Evolutionary conservation across 2,888 invertebrate genomes (phyloP).

Genomic region (Pristionchus entomophagus): DNA sequence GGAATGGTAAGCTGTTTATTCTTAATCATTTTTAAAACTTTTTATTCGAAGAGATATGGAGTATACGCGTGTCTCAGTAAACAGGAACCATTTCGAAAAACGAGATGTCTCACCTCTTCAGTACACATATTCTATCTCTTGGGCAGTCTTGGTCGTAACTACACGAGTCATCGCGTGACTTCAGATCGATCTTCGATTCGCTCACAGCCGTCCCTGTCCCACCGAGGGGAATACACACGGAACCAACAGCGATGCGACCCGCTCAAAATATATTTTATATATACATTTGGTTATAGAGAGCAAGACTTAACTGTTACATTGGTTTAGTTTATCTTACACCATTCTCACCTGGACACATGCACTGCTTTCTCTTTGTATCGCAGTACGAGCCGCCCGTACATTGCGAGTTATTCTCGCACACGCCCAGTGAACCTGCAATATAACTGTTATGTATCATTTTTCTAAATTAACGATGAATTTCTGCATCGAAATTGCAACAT

Average conservation of each 20-base stretch:
- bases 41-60: too few relatives aligned
- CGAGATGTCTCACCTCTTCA: constrained; percentile 30
- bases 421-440: constrained; percentile 56
- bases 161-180: constrained; percentile 40
- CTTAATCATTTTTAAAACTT: background rate
- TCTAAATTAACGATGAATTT: background rate
- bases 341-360: constrained; percentile 66
- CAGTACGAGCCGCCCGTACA: constrained; percentile 65
- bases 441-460: background rate
- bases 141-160: constrained; percentile 51
- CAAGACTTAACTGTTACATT: too few relatives aligned
- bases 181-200: background rate
- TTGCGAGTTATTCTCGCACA: constrained; percentile 58
- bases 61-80: too few relatives aligned
- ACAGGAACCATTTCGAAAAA: background rate
- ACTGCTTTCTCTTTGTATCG: constrained; percentile 57
- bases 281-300: too few relatives aligned
- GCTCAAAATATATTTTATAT: constrained; percentile 54
- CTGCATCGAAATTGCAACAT: too few relatives aligned
- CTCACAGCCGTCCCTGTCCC: background rate
- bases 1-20: background rate
- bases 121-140: constrained; percentile 49
- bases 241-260: constrained; percentile 66
- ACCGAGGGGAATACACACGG: constrained; percentile 52
- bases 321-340: too few relatives aligned